Evolutionary conservation across 2,797 vertebrate species (phyloP).

Genomic region (Arrhamphus sclerolepis): DNA sequence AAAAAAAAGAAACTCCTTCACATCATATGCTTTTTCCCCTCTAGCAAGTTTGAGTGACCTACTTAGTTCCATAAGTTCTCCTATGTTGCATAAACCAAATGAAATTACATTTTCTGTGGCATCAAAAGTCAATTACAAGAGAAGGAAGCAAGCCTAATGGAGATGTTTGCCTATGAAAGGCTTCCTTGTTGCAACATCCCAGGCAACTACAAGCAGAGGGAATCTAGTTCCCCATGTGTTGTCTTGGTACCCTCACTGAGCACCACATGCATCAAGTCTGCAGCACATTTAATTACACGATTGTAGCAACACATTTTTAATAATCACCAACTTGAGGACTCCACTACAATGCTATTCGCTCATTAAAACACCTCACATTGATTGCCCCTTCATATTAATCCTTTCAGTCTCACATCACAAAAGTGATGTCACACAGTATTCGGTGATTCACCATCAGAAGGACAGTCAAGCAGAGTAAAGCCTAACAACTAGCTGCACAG

Average conservation of each 20-base stretch:
- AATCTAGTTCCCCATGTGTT: slow-evolving; percentile 12
- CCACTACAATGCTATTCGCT: slow-evolving; percentile 9
- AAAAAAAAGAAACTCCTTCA: slow-evolving; percentile 73
- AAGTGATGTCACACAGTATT: slow-evolving; percentile 47
- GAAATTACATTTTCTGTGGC: slow-evolving; percentile 71
- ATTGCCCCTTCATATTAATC: slow-evolving; percentile 23
- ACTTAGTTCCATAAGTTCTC: slow-evolving; percentile 72
- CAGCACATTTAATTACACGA: slow-evolving; percentile 18
- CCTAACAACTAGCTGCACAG: slow-evolving; percentile 47
- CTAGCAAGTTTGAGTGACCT: slow-evolving; percentile 73
- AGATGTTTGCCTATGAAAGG: slow-evolving; percentile 63
- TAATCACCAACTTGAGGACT: slow-evolving; percentile 11
- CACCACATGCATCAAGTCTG: slow-evolving; percentile 13
- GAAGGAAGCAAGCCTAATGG: slow-evolving; percentile 43
- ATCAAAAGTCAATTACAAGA: slow-evolving; percentile 67
- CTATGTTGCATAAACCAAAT: slow-evolving; percentile 61
- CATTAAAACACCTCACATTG: slow-evolving; percentile 21
- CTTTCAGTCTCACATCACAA: slow-evolving; percentile 35
- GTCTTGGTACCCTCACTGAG: slow-evolving; percentile 14
- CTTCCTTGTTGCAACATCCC: slow-evolving; percentile 49
- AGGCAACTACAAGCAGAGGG: slow-evolving; percentile 21
- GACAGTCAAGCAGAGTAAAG: slow-evolving; percentile 43
- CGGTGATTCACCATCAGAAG: slow-evolving; percentile 60
- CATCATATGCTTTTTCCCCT: slow-evolving; percentile 60
- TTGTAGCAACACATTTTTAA: slow-evolving; percentile 10